Evolutionary conservation across 2,888 invertebrate species (phyloP).

Genomic region (Pseudococcus longispinus): DNA sequence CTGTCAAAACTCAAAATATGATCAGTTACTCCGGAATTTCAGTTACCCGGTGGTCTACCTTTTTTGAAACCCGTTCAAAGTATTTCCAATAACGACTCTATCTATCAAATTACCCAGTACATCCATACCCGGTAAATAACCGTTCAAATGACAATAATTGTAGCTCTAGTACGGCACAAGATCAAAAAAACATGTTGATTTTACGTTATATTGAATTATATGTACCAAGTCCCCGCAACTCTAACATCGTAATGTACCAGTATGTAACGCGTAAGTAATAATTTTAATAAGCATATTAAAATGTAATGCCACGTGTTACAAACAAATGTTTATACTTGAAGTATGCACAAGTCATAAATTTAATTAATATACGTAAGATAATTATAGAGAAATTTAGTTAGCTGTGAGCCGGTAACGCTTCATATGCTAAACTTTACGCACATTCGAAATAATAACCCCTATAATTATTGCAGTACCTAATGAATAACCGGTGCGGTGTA

Average conservation of each 20-base stretch:
- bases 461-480: constrained; percentile 48
- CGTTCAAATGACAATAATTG: constrained; percentile 18
- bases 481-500: background rate
- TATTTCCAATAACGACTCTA: background rate
- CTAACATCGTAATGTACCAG: constrained; percentile 31
- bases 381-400: constrained; percentile 43
- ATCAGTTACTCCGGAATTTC: background rate
- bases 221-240: background rate
- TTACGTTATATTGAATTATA: constrained; percentile 27
- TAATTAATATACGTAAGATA: constrained; percentile 30
- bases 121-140: constrained; percentile 27
- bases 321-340: constrained; percentile 37
- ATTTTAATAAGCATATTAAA: constrained; percentile 45
- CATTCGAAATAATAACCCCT: constrained; percentile 44
- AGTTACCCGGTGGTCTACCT: background rate
- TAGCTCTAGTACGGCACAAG: background rate
- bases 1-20: background rate
- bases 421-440: constrained; percentile 47
- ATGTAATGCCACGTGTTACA: constrained; percentile 44
- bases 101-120: background rate
- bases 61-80: background rate
- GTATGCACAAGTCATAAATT: constrained; percentile 45
- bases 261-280: constrained; percentile 43
- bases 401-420: constrained; percentile 32
- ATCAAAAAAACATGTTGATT: constrained; percentile 12